Evolutionary conservation across 1,140 invertebrate genomes (phyloP), one percentile per base, ranked within the genome.

Genomic region (Tribolium castaneum): DNA sequence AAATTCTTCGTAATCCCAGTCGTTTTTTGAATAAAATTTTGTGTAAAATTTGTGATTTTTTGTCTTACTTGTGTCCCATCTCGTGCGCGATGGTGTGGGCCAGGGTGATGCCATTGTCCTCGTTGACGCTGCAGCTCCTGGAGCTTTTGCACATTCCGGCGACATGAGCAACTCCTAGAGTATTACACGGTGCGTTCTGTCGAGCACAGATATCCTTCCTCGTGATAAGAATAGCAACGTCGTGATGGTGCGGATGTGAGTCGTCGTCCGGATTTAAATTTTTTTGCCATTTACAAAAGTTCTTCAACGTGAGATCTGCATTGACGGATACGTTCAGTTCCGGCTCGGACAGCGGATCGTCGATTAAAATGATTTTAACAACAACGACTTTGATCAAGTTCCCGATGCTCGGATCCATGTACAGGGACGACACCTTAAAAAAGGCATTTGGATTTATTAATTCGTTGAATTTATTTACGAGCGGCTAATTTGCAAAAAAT

Each of bases 1-100:
- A 19, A 19, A 19, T 19, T 19, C 16, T 19, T 19, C 1, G 16
- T 19, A 19, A 19, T 19, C 16, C 2, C 16, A 19, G 16, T 19
- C 16, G n/a, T n/a, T n/a, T n/a, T n/a, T n/a, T n/a, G n/a, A n/a
- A n/a, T n/a, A n/a, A n/a, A n/a, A n/a, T n/a, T n/a, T n/a, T n/a
- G n/a, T n/a, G n/a, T n/a, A n/a, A n/a, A n/a, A n/a, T n/a, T n/a
- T n/a, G n/a, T n/a, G n/a, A n/a, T n/a, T n/a, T n/a, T n/a, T n/a
- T n/a, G n/a, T n/a, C n/a, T n/a, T n/a, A 97, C 96, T 97, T 97
- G 89, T 98, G 96, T 70, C 96, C 96, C 81, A 98, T 88, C 88
- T 98, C 96, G 85, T 98, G 96, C 10, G 96, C 94, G 80, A 98
- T 95, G n/a, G 96, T 98, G 86, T 96, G 96, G 4, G 96, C 95